Conservation (phyloP, 2,113 vertebrate genomes). For the Shinisaurus crocodilurus region DNA sequence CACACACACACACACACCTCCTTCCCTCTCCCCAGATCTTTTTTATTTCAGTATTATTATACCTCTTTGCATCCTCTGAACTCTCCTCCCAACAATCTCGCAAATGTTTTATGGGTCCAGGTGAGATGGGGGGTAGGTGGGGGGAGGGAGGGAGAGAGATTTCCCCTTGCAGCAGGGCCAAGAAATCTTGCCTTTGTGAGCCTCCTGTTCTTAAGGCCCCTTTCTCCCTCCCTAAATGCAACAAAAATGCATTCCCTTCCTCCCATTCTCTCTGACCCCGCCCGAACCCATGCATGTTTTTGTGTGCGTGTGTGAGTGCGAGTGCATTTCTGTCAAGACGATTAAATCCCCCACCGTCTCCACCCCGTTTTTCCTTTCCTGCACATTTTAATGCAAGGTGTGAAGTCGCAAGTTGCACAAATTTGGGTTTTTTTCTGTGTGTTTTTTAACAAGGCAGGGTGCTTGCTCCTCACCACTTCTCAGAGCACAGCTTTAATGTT, state of each 20-base stretch:
- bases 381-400: neutral
- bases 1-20: neutral
- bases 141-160: neutral
- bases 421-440: neutral
- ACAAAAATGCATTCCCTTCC: neutral
- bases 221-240: neutral
- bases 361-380: neutral
- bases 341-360: neutral
- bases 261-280: neutral
- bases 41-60: conserved; percentile 55
- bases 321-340: neutral
- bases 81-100: neutral
- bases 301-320: too few relatives aligned
- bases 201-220: neutral
- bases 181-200: neutral
- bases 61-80: neutral
- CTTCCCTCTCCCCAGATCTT: neutral
- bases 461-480: neutral
- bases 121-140: too few relatives aligned
- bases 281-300: neutral
- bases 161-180: neutral
- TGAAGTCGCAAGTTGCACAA: neutral
- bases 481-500: too few relatives aligned
- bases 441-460: too few relatives aligned
- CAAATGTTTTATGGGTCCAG: neutral